These are phyloP conservation scores for Spodoptera littoralis DNA, from an alignment of 2,888 invertebrate species.

Conservation along the genomic window DNA sequence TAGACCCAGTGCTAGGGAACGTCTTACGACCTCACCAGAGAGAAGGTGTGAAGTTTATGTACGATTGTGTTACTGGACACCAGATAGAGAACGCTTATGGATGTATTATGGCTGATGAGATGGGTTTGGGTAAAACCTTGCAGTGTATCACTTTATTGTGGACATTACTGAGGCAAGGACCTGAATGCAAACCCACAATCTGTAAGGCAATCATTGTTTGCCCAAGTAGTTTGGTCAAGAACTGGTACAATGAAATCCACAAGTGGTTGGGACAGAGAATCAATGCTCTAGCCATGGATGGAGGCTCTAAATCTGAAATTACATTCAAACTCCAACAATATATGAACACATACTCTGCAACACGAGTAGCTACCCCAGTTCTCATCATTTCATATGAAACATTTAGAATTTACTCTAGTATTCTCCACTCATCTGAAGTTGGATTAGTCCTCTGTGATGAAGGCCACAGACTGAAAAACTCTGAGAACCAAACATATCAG, in stretches of 20 bases:
- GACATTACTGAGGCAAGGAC: conserved; percentile 97
- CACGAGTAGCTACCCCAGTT: conserved; percentile 95
- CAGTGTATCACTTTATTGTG: conserved; percentile 99
- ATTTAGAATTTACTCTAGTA: conserved; percentile 97
- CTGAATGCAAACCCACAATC: conserved; percentile 96
- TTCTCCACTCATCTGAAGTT: conserved; percentile 96
- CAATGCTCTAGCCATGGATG: conserved; percentile 95
- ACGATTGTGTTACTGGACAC: conserved; percentile 98
- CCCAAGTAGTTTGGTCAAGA: conserved; percentile 99
- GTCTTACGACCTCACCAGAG: conserved; percentile 98
- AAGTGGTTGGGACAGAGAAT: conserved; percentile 98
- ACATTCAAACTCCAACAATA: conserved; percentile 94
- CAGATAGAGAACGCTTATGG: conserved; percentile 96
- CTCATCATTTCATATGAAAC: conserved; percentile 99
- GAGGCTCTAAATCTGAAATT: conserved; percentile 95
- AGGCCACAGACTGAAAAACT: conserved; percentile 99
- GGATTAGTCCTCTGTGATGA: conserved; percentile 99
- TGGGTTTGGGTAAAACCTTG: conserved; percentile 99
- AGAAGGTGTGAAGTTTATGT: conserved; percentile 99
- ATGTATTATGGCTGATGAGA: conserved; percentile 99
- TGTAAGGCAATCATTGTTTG: conserved; percentile 98
- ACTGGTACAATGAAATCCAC: conserved; percentile 99
- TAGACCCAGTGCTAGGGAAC: conserved; percentile 97
- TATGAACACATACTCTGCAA: conserved; percentile 93
- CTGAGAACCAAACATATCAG: conserved; percentile 99